These are phyloP conservation scores for Chrysoperla carnea DNA, from an alignment of 1,140 invertebrate species.

Conservation along the genomic window DNA sequence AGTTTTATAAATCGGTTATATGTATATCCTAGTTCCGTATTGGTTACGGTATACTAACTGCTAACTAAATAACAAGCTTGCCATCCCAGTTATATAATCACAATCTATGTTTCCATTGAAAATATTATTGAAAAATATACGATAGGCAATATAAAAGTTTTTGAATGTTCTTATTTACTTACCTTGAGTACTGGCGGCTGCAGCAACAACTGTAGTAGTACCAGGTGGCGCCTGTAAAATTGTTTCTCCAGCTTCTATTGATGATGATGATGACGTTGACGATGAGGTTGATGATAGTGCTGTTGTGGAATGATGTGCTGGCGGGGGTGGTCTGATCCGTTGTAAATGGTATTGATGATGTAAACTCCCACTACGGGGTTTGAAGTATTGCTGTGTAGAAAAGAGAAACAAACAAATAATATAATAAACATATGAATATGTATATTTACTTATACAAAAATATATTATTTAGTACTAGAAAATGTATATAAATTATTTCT, in stretches of 20 bases:
- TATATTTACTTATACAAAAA: too few species aligned
- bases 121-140: neutral
- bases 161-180: neutral
- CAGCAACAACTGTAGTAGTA: neutral
- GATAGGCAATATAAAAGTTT: neutral
- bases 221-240: neutral
- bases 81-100: too few species aligned
- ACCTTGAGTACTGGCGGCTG: neutral
- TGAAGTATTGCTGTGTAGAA: constrained; percentile 13
- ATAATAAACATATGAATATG: too few species aligned
- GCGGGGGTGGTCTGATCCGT: neutral
- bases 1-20: too few species aligned
- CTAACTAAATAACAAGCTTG: too few species aligned
- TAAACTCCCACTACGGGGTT: neutral
- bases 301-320: neutral
- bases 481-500: too few species aligned
- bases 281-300: neutral
- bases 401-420: neutral
- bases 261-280: neutral
- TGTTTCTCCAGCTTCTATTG: neutral
- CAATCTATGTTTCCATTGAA: neutral
- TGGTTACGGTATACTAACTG: too few species aligned
- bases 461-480: too few species aligned
- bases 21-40: too few species aligned
- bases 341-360: neutral